Percentiles rank a stretch among this genome's conserved stretches.
phyloP scores from a whole-genome alignment of 2,797 vertebrate species.

The Basileuterus tristriatus region DNA sequence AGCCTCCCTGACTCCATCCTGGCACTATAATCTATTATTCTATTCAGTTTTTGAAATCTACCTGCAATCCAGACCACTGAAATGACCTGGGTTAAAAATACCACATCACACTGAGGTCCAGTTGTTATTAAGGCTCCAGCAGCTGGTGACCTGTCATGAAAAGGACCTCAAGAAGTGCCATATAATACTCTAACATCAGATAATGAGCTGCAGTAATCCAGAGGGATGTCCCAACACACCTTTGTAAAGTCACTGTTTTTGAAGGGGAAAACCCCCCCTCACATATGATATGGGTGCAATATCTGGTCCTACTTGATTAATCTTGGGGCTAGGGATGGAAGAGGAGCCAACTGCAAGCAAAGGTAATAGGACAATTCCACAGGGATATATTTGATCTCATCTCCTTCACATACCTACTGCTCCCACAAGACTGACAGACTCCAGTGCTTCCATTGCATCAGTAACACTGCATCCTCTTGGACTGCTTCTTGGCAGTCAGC shows the following conservation, averaged over 20 bases:
- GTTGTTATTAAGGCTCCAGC: neutral
- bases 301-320: neutral
- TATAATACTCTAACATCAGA: neutral
- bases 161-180: neutral
- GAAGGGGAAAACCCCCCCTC: neutral
- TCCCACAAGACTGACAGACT: neutral
- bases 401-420: neutral
- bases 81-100: neutral
- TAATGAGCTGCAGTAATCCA: neutral
- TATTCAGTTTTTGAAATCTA: neutral
- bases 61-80: neutral
- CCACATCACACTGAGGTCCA: neutral
- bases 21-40: neutral
- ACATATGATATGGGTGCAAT: fast-evolving
- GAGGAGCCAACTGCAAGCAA: neutral
- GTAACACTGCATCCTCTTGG: neutral
- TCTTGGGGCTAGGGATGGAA: neutral
- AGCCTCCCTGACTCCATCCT: neutral
- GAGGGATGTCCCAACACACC: neutral
- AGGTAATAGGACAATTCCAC: neutral
- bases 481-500: neutral
- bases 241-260: neutral
- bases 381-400: neutral
- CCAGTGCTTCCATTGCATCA: neutral
- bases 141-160: neutral